Base-by-base conservation (phyloP, 2,888 invertebrate genomes). In the Drosophila incognita region DNA sequence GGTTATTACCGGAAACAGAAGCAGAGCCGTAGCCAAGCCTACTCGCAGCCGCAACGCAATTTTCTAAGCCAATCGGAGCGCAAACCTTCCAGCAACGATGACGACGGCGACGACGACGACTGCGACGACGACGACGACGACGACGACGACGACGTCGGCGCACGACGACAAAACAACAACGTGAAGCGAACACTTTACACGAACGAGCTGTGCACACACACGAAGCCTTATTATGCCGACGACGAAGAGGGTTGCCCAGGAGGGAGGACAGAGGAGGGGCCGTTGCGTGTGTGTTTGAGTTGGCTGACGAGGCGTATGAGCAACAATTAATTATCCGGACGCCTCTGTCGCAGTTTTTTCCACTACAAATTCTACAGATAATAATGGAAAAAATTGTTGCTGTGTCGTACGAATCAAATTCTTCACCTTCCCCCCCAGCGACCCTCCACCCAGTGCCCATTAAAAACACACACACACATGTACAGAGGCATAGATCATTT, bases 11-110 rank as follows among this genome's bases (percentile, higher is more conserved):
- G 33, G 62, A 61, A 62, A 57, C 36, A 24, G 54, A 69, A 54
- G 56, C 66, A 64, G 60, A 60, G 57, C 81, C 83, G 59, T 89
- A 82, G 90, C 92, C 92, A 91, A 92, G 91, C 91, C 92, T 91
- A 92, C 91, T 90, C 90, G 82, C 76, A 70, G 78, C 80, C 81
- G 73, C 72, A 76, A 82, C 84, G 91, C 86, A 87, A 90, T 88
- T 92, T 92, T 92, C 92, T 92, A 92, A 92, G 87, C 91, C 91
- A 92, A 92, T 92, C 91, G 92, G 88, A 91, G 87, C 81, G 80
- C 82, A 83, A 46, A 80, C 77, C 77, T 78, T 74, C 42, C 67
- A 73, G 74, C 77, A 69, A 83, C 71, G 76, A 81, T 56, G 81
- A 81, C 68, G 76, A 69, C 68, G 33, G 46, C 70, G 71, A 63